phyloP scores from a whole-genome alignment of 1,140 invertebrate genomes.

The Plodia interpunctella region DNA sequence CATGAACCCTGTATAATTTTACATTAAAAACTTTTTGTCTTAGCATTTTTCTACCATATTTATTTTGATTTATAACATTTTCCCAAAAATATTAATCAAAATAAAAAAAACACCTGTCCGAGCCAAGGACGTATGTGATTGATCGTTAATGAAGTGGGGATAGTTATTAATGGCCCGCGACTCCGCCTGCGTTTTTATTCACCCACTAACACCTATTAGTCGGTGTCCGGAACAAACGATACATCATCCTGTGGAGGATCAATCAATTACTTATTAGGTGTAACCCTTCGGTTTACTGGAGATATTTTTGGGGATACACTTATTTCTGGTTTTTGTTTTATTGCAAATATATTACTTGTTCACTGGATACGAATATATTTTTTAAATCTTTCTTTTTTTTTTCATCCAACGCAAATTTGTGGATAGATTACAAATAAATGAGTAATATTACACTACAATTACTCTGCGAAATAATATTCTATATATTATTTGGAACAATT shows the following conservation, averaged over 20 bases:
- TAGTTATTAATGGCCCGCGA: conserved; percentile 71
- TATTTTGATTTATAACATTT: no score
- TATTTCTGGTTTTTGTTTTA: neutral
- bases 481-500: no score
- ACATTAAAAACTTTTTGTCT: no score
- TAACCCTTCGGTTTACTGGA: conserved; percentile 38
- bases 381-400: no score
- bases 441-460: no score
- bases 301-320: neutral
- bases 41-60: no score
- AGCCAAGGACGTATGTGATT: conserved; percentile 55
- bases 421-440: no score
- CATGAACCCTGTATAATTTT: no score
- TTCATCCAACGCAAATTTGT: no score
- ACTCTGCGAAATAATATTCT: no score
- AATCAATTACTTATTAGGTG: conserved; percentile 70
- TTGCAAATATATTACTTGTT: neutral
- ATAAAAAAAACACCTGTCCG: conserved; percentile 26
- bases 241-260: conserved; percentile 60
- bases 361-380: neutral
- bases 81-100: conserved; percentile 16
- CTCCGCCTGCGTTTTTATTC: conserved; percentile 66
- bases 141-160: conserved; percentile 72
- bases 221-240: conserved; percentile 44
- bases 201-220: conserved; percentile 69